phyloP scores from a whole-genome alignment of 2,113 vertebrate genomes.

The Limnothrissa miodon region DNA sequence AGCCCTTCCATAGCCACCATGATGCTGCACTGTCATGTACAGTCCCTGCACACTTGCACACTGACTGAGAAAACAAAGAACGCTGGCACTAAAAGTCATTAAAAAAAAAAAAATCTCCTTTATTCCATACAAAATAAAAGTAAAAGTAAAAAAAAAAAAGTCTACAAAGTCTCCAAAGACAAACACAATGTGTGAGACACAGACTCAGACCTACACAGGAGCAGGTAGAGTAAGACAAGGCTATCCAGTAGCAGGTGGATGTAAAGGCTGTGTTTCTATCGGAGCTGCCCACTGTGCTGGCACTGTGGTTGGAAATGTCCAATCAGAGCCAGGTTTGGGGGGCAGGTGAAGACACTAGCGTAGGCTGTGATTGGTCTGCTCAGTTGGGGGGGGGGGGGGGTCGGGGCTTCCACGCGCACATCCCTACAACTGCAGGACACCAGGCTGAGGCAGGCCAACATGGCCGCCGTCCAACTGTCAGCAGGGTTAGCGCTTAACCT shows the following conservation, averaged over 20 bases:
- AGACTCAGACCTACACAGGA: not conserved
- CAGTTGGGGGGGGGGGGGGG: too few species aligned
- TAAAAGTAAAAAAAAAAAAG: not conserved
- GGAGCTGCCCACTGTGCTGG: not conserved
- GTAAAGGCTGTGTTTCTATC: not conserved
- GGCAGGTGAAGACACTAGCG: not conserved
- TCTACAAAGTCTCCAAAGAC: not conserved
- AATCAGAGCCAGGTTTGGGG: not conserved
- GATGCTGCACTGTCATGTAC: too few species aligned
- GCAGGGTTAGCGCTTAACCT: not conserved
- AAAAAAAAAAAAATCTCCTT: slow-evolving; percentile 3
- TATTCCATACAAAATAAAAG: not conserved
- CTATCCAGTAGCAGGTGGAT: too few species aligned
- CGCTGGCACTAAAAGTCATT: not conserved
- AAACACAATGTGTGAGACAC: not conserved
- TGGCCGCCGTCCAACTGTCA: not conserved
- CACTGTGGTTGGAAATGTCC: not conserved
- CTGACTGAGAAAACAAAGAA: not conserved
- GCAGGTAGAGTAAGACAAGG: not conserved
- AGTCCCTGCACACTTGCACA: too few species aligned
- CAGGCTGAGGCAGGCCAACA: not conserved
- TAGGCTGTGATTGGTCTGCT: too few species aligned
- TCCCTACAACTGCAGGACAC: not conserved
- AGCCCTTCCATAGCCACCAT: too few species aligned
- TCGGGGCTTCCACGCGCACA: not conserved